Evolutionary conservation across 2,113 vertebrate species (phyloP), one percentile per base, ranked within the genome.

Genomic region (Charina bottae): DNA sequence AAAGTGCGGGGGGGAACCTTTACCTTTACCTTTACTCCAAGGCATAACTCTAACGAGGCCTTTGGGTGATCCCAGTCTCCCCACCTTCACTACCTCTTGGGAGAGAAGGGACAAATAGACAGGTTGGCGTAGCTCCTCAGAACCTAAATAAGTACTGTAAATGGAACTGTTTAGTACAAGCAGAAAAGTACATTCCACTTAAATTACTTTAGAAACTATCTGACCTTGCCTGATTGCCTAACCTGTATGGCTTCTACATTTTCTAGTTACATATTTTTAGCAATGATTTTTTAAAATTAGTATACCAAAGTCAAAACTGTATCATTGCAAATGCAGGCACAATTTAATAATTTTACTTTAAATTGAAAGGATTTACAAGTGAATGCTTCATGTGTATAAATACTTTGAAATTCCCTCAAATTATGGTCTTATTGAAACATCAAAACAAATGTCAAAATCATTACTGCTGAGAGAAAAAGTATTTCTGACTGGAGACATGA

Each of bases 111-210:
- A 13, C 3, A 33, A 68, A 68, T 33, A 68, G 8, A 33, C 4
- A 68, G 62, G 5, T 68, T 12, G 4, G 26, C 11, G 0, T 68
- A 90, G 13, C 11, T 7, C 49, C n/a, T 83, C 56, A 72, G 64
- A 90, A 90, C n/a, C 53, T 24, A n/a, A 83, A 60, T 49, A 49
- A 49, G 33, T 68, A 68, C 28, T 33, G 13, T 37, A 24, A 42
- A 78, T 83, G 92, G 94, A 87, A 93, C 3, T 60, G n/a, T 72
- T 78, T 94, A 88, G 92, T 42, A 23, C 21, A 85, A 90, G 19
- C 3, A 58, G 89, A 95, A 19, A 23, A 19, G n/a, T 8, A 59
- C 46, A 93, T n/a, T 90, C 8, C 93, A 33, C 1, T 4, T 78
- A 68, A 55, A 64, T 2, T 55, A 55, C 54, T 4, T 11, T 60